phyloP scores from a whole-genome alignment of 2,113 vertebrate species.

The Petrocephalus microphthalmus region DNA sequence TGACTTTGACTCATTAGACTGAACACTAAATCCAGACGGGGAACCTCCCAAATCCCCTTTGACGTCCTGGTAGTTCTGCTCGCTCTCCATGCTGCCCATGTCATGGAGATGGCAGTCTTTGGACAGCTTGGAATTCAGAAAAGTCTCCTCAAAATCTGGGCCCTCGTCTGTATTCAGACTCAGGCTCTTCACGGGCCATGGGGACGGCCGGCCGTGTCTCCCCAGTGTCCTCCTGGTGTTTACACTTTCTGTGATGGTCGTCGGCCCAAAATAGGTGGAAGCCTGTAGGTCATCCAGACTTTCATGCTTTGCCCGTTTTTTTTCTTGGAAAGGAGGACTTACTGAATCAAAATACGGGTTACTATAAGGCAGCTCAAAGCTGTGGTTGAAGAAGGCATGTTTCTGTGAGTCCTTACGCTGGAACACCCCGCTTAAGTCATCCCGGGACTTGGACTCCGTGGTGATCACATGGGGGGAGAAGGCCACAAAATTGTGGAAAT shows the following conservation, averaged over 20 bases:
- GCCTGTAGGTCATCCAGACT: conserved; percentile 88
- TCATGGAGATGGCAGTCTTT: conserved; percentile 45
- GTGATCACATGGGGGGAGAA: conserved; percentile 69
- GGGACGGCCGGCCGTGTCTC: conserved; percentile 55
- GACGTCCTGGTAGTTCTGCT: conserved; percentile 45
- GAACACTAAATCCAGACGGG: conserved; percentile 41
- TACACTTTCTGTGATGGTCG: conserved; percentile 57
- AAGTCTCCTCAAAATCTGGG: conserved; percentile 65
- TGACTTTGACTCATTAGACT: conserved; percentile 48
- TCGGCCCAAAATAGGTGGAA: conserved; percentile 91
- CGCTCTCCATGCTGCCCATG: conserved; percentile 48
- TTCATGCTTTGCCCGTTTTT: conserved; percentile 75
- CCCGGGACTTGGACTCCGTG: conserved; percentile 52
- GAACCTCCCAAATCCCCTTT: conserved; percentile 53
- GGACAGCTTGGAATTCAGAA: conserved; percentile 57
- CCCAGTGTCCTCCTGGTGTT: conserved; percentile 56
- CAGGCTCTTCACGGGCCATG: conserved; percentile 84
- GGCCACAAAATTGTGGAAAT: conserved; percentile 79
- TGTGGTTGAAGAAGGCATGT: conserved; percentile 67
- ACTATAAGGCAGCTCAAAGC: conserved; percentile 73
- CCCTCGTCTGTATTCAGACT: conserved; percentile 76
- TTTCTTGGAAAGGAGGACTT: conserved; percentile 63
- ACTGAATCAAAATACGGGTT: conserved; percentile 78
- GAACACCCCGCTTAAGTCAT: conserved; percentile 43
- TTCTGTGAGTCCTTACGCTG: conserved; percentile 55